Evolutionary conservation across 1,140 invertebrate species (phyloP), one percentile per base, ranked within the genome.

Genomic region (Trichonephila clavipes): DNA sequence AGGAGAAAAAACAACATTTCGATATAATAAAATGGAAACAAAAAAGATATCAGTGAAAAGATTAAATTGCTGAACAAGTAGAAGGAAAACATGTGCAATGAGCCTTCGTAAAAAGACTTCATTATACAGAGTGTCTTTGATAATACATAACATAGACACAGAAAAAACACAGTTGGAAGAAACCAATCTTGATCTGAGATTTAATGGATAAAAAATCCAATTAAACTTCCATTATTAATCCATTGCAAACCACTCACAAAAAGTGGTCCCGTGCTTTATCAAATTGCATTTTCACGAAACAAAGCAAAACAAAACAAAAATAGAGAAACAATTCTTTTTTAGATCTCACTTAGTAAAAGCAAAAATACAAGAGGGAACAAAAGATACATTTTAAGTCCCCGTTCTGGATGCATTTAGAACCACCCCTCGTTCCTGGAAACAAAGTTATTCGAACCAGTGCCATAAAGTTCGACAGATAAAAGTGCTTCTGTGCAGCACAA

Each of bases 401-500:
- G 24, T 40, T 77, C 72, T 28, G 34, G 16, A 34, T 77, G 72
- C 72, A 77, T 77, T 28, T 34, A 40, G 72, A 77, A 77, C 72
- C 72, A 77, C 24, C 72, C 6, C 72, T 40, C 72, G 72, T 77
- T 28, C 72, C 72, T 18, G 28, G 72, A 77, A 77, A 77, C 72
- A 77, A 34, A 77, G 34, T 77, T 77, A 77, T 77, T 40, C 72
- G 72, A 77, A 34, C 72, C 72, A 77, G 18, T 77, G 72, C 72
- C 34, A 77, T 77, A 77, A 77, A 77, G 72, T 77, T 77, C 24
- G 72, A 77, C 28, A 77, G 72, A 77, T 77, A 77, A 77, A 77
- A 40, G 72, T 18, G 72, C 72, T 77, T 40, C 28, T 77, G 72
- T 34, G 28, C 16, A 6, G 28, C 28, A 77, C 72, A 77, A 77